Base-by-base conservation (phyloP, 1,140 invertebrate species). In the Drosophila chauvacae region DNA sequence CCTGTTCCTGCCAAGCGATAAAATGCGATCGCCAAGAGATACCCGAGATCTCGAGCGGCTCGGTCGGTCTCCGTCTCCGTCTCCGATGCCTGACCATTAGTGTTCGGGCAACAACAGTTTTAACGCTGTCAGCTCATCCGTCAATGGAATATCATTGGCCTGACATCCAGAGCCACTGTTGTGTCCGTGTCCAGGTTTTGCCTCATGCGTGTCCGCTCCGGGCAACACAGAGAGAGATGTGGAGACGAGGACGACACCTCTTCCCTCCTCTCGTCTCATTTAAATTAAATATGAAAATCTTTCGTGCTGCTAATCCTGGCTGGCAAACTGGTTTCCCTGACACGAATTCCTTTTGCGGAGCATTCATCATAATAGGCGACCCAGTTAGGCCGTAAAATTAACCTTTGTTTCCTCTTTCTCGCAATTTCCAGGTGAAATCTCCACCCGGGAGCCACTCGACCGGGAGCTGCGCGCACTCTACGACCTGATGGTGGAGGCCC, bases 401-500 rank as follows among this genome's bases (percentile, higher is more conserved):
- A 39, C 16, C 5, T 41, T 41, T 26, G 2, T 13, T 45, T 50
- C 28, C 6, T 20, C 3, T 20, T 37, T 14, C 3, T 20, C 5
- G n/a, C 14, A 1, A 16, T 62, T 48, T 60, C 14, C 93, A 97
- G 98, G 98, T 56, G 95, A 97, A 86, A 97, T 99, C 47, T 95
- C 94, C 16, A 98, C 97, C 4, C 95, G 95, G 63, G 95, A 95
- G 75, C 94, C 95, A 4, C 93, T 99, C 44, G 98, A 99, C 92
- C 94, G 98, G 23, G 98, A 99, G 94, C 93, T 92, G 2, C 95
- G 95, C 77, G 94, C 95, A 18, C 92, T 95, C 0, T 97, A 98
- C 93, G 96, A 97, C 76, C 92, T 98, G 18, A 95, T 96, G 3
- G 95, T 97, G 14, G 96, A 97, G 93, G 98, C 97, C 1, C 94